Evolutionary conservation across 2,113 vertebrate genomes (phyloP).

Genomic region (Dasyurus viverrinus): DNA sequence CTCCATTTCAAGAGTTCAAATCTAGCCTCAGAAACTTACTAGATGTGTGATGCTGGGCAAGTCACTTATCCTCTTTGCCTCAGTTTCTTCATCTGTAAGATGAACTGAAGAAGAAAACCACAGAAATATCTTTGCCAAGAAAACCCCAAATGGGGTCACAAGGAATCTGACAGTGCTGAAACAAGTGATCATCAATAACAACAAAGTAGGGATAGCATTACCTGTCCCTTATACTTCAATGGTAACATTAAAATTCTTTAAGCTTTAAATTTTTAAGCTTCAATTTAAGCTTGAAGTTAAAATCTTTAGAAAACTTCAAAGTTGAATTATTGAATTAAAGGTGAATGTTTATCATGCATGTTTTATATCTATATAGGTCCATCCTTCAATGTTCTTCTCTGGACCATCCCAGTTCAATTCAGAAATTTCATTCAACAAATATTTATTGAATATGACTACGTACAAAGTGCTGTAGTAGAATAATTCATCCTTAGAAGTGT

Average conservation of each 20-base stretch:
- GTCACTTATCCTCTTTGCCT: not conserved
- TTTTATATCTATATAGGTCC: not conserved
- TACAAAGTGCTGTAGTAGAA: not conserved
- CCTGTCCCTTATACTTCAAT: not conserved
- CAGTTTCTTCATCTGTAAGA: not conserved
- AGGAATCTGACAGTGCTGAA: not conserved
- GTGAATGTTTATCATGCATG: not conserved
- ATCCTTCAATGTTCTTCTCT: not conserved
- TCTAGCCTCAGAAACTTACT: not conserved
- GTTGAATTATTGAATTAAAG: no score
- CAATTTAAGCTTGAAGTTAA: not conserved
- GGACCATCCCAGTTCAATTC: not conserved
- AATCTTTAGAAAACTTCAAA: not conserved
- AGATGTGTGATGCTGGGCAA: not conserved
- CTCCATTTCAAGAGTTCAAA: not conserved
- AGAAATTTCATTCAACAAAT: not conserved
- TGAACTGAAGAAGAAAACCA: not conserved
- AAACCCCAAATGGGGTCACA: not conserved
- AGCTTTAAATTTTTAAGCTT: not conserved
- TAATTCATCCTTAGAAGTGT: not conserved
- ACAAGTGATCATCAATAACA: not conserved
- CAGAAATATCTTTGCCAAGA: not conserved
- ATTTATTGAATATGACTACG: not conserved
- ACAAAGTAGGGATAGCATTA: not conserved
- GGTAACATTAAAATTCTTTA: not conserved